Evolutionary conservation across 2,113 vertebrate genomes (phyloP).

Genomic region (Acanthisitta chloris): DNA sequence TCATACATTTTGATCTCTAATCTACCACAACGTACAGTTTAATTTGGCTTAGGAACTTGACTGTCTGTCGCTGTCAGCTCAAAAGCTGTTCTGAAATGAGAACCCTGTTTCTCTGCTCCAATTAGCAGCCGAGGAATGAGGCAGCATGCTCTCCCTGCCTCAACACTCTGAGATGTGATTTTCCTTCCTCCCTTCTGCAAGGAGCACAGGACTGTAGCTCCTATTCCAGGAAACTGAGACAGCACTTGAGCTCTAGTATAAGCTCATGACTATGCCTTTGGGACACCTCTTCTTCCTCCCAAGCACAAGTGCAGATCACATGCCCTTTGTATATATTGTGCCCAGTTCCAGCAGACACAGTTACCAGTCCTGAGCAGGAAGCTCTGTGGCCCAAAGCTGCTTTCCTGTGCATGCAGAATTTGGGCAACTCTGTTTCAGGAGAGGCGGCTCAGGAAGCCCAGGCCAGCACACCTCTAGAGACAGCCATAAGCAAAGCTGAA

Average conservation of each 20-base stretch:
- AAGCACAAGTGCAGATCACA: neutral
- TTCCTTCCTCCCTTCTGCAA: accelerated
- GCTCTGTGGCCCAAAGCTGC: neutral
- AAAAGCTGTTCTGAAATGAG: neutral
- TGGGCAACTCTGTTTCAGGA: neutral
- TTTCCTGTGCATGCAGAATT: neutral
- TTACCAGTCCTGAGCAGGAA: neutral
- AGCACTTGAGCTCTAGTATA: neutral
- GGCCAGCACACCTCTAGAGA: neutral
- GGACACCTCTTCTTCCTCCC: neutral
- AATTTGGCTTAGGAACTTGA: neutral
- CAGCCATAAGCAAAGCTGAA: neutral
- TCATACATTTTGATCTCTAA: neutral
- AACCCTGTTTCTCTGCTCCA: accelerated
- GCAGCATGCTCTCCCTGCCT: accelerated
- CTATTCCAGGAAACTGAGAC: neutral
- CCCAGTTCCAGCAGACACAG: accelerated
- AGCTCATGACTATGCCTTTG: neutral
- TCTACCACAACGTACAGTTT: neutral
- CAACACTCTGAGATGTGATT: accelerated
- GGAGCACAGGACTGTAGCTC: neutral
- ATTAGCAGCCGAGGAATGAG: accelerated
- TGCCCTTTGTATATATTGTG: accelerated
- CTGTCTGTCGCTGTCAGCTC: neutral
- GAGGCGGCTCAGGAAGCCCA: neutral